Evolutionary conservation across 2,888 invertebrate species (phyloP), one percentile per base, ranked within the genome.

Genomic region (Spodoptera littoralis): DNA sequence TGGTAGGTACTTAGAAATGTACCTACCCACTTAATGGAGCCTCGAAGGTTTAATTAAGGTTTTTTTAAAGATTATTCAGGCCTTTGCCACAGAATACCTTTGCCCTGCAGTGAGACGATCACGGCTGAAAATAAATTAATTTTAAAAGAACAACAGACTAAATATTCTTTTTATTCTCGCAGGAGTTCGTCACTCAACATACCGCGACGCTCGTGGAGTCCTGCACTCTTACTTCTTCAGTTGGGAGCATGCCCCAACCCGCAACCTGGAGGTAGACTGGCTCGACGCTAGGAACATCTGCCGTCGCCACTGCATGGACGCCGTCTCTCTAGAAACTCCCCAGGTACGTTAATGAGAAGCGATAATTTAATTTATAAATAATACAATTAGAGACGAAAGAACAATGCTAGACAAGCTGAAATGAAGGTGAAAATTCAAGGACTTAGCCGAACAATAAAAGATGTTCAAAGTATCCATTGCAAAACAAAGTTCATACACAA

Each of bases 141-240:
- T 18, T 18, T 18, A 18, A 18, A 18, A 18, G 18, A 18, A 18
- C 18, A 18, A 18, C 18, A 27, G 30, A 57, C 48, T 24, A 54
- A 69, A 44, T 41, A 27, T 46, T 18, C 18, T 56, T 65, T 63
- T 18, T 52, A 24, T 54, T 11, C 3, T 12, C 36, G 9, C 87
- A 98, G 98, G 98, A 83, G 98, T 98, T 43, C 96, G 98, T 73
- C 98, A 98, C 88, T 97, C 98, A 48, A 97, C 97, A 13, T 98
- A 98, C 92, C 96, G 98, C 79, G 98, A 98, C 88, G 98, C 97
- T 11, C 95, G 98, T 61, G 98, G 98, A 50, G 97, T 98, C 30
- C 96, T 97, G 5, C 98, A 98, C 89, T 97, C 98, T 27, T 98
- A 98, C 94, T 98, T 98, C 97, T 98, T 98, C 96, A 98, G 98